These are phyloP conservation scores for Drosophila miranda DNA, from an alignment of 1,140 invertebrate genomes.

Conservation along the genomic window DNA sequence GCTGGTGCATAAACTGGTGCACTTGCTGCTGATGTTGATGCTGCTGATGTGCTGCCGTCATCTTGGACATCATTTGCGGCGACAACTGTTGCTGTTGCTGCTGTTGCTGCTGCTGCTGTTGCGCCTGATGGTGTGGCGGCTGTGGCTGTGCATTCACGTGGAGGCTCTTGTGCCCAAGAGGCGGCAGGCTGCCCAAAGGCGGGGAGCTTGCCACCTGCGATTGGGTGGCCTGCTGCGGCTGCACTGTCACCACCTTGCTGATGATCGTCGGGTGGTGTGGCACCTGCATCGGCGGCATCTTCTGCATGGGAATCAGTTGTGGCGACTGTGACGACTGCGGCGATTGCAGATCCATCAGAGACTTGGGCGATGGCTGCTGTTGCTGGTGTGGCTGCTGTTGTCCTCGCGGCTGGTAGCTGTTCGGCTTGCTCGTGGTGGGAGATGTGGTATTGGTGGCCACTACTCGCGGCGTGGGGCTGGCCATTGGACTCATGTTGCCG, in stretches of 20 bases:
- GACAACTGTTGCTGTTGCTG: constrained; percentile 43
- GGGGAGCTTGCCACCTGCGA: constrained; percentile 59
- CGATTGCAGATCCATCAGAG: constrained; percentile 61
- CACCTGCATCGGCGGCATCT: constrained; percentile 67
- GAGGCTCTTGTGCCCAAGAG: constrained; percentile 47
- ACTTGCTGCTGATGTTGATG: constrained; percentile 58
- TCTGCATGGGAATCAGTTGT: constrained; percentile 64
- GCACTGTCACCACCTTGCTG: constrained; percentile 76
- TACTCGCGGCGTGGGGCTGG: constrained; percentile 61
- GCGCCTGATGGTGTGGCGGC: constrained; percentile 49
- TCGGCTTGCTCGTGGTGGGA: constrained; percentile 47
- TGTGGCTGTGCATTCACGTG: constrained; percentile 57
- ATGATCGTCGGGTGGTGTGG: constrained; percentile 76
- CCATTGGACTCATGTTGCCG: constrained; percentile 56
- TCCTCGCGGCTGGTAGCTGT: constrained; percentile 49
- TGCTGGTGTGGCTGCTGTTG: constrained; percentile 4
- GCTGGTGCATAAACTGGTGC: constrained; percentile 62
- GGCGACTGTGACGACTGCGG: constrained; percentile 39
- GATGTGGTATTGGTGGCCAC: constrained; percentile 35
- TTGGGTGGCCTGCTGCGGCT: constrained; percentile 74
- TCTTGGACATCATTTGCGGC: constrained; percentile 62
- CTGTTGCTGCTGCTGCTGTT: constrained; percentile 21
- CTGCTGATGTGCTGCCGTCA: constrained; percentile 57
- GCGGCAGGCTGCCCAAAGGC: constrained; percentile 61
- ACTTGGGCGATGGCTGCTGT: constrained; percentile 47